Percentiles rank a stretch among this genome's conserved stretches.
Evolutionary conservation across 2,113 vertebrate species (phyloP).

Genomic region (Percina caprodes): DNA sequence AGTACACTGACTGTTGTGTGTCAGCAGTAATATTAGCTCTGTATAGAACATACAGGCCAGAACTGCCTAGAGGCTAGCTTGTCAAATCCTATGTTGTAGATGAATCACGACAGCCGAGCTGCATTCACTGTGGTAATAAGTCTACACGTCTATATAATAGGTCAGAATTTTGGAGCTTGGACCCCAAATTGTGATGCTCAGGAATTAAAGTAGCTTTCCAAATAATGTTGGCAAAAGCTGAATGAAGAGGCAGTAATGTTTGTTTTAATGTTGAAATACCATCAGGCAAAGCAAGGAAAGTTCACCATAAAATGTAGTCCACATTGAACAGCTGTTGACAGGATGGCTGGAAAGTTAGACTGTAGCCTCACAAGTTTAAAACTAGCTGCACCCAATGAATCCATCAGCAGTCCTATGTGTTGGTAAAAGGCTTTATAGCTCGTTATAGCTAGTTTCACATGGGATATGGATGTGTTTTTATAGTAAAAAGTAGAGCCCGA

Average conservation of each 20-base stretch:
- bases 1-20: constrained; percentile 12
- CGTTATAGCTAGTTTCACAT: too few relatives aligned
- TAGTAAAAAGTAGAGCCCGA: background rate
- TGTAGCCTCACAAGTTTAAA: background rate
- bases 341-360: background rate
- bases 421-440: background rate
- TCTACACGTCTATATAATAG: constrained; percentile 48
- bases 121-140: constrained; percentile 38
- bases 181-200: background rate
- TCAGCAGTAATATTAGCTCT: constrained; percentile 21
- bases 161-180: background rate
- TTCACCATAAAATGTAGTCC: background rate
- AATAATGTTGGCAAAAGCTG: background rate
- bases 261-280: background rate
- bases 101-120: constrained; percentile 48
- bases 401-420: background rate
- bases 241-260: background rate
- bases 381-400: background rate
- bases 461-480: background rate
- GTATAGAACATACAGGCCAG: constrained; percentile 39
- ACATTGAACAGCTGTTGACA: background rate
- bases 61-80: constrained; percentile 31
- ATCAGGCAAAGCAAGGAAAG: background rate
- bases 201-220: background rate
- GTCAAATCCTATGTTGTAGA: constrained; percentile 42